Base-by-base conservation (phyloP, 2,113 vertebrate species). In the Odontesthes bonariensis region DNA sequence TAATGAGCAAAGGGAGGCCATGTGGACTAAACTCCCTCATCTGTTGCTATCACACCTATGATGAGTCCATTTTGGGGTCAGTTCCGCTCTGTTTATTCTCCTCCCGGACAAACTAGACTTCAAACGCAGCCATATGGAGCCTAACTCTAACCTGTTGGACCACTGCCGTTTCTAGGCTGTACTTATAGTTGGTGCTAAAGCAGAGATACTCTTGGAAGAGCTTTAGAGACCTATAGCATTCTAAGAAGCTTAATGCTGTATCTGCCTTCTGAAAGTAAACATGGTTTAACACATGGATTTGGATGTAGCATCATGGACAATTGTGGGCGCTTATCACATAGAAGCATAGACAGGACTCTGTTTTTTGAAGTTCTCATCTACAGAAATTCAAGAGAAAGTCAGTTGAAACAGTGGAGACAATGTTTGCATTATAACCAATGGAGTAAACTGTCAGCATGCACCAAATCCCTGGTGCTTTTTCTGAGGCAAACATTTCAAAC, bases 1-100 rank as follows among this genome's bases (percentile, higher is more conserved):
- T 94, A 93, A 93, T 88, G 88, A 93, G 92, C 82, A 76, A 76
- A 86, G 79, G 78, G 86, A 87, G 79, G 73, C 69, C 81, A 73
- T 90, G 90, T 88, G 87, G 90, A 87, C 90, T 93, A 90, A 94
- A 91, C 81, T 84, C 84, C 75, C 87, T 86, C 91, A 93, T 94
- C 90, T 94, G 92, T 92, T 89, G 88, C 87, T 84, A 90, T 84
- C 88, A 78, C 79, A 75, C 86, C 88, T 79, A 92, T 92, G 91
- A 91, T 91, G 85, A 88, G 88, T 91, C 88, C 90, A 92, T 90
- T 91, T 90, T 87, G 77, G 87, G 91, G 86, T 86, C 88, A 86
- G 78, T 90, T 87, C 69, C 22, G 68, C 84, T 88, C 77, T 59
- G 73, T 81, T 82, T 89, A 79, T 44, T 75, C 44, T 68, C 77